Evolutionary conservation across 2,113 vertebrate species (phyloP), one percentile per base, ranked within the genome.

Genomic region (Spheniscus mendiculus): DNA sequence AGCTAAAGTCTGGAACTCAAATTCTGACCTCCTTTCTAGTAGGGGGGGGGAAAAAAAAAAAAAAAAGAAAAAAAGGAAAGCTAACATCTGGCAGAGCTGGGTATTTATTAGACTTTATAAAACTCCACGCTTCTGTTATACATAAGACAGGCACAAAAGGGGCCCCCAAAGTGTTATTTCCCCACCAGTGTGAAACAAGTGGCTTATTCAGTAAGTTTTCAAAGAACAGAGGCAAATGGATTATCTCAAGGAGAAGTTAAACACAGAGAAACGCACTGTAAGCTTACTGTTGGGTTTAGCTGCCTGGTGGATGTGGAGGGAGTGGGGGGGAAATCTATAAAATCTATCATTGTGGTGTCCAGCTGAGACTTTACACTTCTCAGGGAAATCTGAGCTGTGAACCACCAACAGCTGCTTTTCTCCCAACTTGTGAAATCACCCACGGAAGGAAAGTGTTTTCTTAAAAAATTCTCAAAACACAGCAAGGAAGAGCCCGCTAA

Each of bases 201-300:
- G 95, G 93, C 96, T 98, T 97, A 98, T 98, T 98, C 97, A 97
- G 94, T 97, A 97, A 95, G 87, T 97, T 97, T 96, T 97, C 97
- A 98, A 97, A 97, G 97, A 97, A 97, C 97, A 97, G 97, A 98
- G 93, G 90, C 93, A 91, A 97, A 96, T 84, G 96, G 97, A 97
- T 97, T 97, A 97, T 95, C 95, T 92, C 91, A 90, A 96, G 92
- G 94, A 96, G 95, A 97, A 93, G 89, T 97, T 94, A 97, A 97
- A 96, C 83, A 94, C 93, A 95, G 91, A 93, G 86, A 92, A 97
- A 95, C 4, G 42, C 85, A 92, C 96, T 97, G 92, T 95, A 83
- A 83, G 83, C 91, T 92, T 95, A 96, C 79, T 97, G 94, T 96
- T 90, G 90, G 83, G 66, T 97, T 97, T 94, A 94, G 93, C 95